Evolutionary conservation across 2,797 vertebrate species (phyloP).

Genomic region (Passerculus sandwichensis): DNA sequence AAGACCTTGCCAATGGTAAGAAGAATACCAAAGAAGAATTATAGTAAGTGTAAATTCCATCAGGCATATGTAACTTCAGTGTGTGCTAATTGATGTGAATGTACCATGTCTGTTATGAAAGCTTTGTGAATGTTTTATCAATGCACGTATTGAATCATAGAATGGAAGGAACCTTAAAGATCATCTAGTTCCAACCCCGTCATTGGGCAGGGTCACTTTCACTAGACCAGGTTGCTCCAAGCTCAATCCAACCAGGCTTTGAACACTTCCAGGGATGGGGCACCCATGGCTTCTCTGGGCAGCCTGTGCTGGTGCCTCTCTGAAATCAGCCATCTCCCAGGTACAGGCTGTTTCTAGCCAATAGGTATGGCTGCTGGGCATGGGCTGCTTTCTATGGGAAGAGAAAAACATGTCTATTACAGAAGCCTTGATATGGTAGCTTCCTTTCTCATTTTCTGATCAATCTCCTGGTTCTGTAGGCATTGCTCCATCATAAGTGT

Average conservation of each 20-base stretch:
- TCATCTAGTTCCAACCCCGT: not conserved
- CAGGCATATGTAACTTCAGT: not conserved
- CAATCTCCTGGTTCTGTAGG: not conserved
- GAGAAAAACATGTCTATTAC: not conserved
- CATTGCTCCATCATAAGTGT: not conserved
- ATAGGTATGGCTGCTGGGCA: not conserved
- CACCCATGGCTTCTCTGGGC: not conserved
- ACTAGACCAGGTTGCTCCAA: not conserved
- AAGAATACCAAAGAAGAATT: not conserved
- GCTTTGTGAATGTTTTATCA: not conserved
- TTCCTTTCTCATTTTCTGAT: not conserved
- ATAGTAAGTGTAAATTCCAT: not conserved
- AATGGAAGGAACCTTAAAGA: not conserved
- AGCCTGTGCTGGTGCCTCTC: not conserved
- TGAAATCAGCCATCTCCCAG: not conserved
- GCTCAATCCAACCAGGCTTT: not conserved
- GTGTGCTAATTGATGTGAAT: not conserved
- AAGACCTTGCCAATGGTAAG: not conserved
- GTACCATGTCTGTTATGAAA: not conserved
- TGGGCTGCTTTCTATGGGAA: not conserved
- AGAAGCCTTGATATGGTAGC: not conserved
- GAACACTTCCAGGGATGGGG: not conserved
- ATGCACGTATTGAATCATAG: not conserved
- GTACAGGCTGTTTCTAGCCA: not conserved
- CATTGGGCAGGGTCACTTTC: not conserved